These are phyloP conservation scores for Marasmarcha lunaedactyla DNA, from an alignment of 2,888 invertebrate species.

Conservation along the genomic window DNA sequence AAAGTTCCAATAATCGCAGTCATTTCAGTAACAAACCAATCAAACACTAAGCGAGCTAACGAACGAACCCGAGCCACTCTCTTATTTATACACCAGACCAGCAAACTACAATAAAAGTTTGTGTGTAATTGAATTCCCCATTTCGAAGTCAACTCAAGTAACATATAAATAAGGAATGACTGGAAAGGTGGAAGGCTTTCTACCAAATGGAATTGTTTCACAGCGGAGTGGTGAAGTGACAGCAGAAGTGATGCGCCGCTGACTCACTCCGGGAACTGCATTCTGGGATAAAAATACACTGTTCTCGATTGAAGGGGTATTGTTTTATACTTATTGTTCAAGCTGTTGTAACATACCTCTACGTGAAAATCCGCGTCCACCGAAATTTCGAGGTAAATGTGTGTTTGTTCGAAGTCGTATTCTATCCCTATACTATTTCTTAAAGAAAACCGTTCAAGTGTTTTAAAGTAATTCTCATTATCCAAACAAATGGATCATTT, in stretches of 20 bases:
- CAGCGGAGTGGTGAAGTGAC: conserved; percentile 59
- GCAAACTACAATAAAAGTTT: background rate
- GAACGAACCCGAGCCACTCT: background rate
- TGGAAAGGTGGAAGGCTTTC: conserved; percentile 45
- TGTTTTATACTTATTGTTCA: too few relatives aligned
- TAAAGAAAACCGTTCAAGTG: too few relatives aligned
- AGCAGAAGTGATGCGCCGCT: conserved; percentile 53
- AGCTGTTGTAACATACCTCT: too few relatives aligned
- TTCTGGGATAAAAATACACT: conserved; percentile 17
- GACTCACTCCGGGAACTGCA: conserved; percentile 39
- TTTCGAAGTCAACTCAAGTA: background rate
- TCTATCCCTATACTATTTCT: too few relatives aligned
- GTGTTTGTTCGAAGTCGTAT: too few relatives aligned
- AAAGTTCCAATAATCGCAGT: conserved; percentile 6
- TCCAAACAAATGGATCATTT: too few relatives aligned
- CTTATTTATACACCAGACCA: background rate
- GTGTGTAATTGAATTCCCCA: background rate
- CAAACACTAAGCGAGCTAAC: conserved; percentile 1
- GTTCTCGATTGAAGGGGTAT: too few relatives aligned
- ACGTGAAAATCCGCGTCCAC: too few relatives aligned
- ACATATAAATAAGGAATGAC: conserved; percentile 45
- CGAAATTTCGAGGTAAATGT: too few relatives aligned
- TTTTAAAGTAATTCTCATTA: too few relatives aligned
- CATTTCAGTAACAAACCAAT: conserved; percentile 3
- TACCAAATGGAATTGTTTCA: conserved; percentile 59